These are phyloP conservation scores for Ceryle rudis DNA, from an alignment of 2,797 vertebrate species.

Conservation along the genomic window DNA sequence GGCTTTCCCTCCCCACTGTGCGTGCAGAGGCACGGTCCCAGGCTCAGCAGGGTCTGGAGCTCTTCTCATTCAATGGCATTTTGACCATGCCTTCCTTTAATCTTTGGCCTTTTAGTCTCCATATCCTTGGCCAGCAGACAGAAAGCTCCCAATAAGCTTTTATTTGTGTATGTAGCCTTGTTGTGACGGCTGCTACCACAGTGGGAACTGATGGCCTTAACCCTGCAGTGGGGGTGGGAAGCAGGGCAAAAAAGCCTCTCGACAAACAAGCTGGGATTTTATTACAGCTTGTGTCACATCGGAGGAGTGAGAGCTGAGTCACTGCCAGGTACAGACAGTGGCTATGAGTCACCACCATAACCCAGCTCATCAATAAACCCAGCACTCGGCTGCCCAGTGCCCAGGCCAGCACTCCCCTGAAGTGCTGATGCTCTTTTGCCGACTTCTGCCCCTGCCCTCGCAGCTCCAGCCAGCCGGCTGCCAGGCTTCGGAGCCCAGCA, in stretches of 20 bases:
- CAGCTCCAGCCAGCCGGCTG: neutral
- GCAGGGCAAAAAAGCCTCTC: neutral
- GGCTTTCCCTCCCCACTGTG: accelerated
- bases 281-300: neutral
- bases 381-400: neutral
- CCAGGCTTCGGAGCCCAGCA: accelerated
- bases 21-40: no score
- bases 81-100: neutral
- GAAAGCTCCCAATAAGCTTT: neutral
- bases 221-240: neutral
- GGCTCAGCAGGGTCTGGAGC: neutral
- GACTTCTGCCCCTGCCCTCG: accelerated
- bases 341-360: conserved; percentile 10
- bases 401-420: neutral
- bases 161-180: neutral
- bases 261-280: neutral
- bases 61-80: neutral
- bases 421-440: neutral
- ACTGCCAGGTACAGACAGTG: conserved; percentile 27
- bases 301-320: conserved; percentile 18
- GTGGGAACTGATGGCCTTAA: neutral
- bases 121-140: neutral
- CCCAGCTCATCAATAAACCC: neutral
- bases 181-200: neutral
- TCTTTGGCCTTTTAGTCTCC: neutral